A percentile compares a stretch with the other conserved stretches of the same genome.
phyloP scores from a whole-genome alignment of 2,888 invertebrate species.

The Atethmia centrago region DNA sequence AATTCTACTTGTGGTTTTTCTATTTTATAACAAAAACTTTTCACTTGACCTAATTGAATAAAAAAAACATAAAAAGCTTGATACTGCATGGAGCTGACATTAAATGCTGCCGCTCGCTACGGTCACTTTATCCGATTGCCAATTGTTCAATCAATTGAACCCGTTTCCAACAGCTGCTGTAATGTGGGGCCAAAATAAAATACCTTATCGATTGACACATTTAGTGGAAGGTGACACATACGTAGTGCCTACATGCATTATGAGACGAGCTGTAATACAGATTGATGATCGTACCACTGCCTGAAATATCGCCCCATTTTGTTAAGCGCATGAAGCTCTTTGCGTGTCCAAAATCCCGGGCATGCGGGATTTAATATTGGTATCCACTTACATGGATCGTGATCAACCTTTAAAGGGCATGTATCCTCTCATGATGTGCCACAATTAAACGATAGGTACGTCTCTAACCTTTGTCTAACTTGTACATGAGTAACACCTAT shows the following conservation, averaged over 20 bases:
- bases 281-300: conserved; percentile 56
- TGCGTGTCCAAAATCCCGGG: conserved; percentile 46
- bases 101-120: conserved; percentile 17
- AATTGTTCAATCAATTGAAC: conserved; percentile 49
- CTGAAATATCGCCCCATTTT: conserved; percentile 60
- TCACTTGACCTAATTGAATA: neutral
- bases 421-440: conserved; percentile 19
- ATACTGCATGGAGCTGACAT: conserved; percentile 22
- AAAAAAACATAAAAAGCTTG: neutral
- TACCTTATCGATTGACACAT: conserved; percentile 55
- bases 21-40: neutral
- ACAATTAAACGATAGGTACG: conserved; percentile 30
- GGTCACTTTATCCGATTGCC: conserved; percentile 29
- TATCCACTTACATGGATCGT: conserved; percentile 46
- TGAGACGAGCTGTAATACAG: conserved; percentile 58
- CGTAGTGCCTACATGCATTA: conserved; percentile 57
- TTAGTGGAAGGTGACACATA: conserved; percentile 54
- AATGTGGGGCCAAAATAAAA: conserved; percentile 39
- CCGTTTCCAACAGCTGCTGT: conserved; percentile 11
- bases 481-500: conserved; percentile 27
- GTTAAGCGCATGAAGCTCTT: conserved; percentile 30
- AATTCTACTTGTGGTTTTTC: too few relatives aligned
- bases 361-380: conserved; percentile 36
- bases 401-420: conserved; percentile 42
- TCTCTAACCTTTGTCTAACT: conserved; percentile 29